Evolutionary conservation across 2,113 vertebrate species (phyloP).

Genomic region (Zosterops hypoxanthus): DNA sequence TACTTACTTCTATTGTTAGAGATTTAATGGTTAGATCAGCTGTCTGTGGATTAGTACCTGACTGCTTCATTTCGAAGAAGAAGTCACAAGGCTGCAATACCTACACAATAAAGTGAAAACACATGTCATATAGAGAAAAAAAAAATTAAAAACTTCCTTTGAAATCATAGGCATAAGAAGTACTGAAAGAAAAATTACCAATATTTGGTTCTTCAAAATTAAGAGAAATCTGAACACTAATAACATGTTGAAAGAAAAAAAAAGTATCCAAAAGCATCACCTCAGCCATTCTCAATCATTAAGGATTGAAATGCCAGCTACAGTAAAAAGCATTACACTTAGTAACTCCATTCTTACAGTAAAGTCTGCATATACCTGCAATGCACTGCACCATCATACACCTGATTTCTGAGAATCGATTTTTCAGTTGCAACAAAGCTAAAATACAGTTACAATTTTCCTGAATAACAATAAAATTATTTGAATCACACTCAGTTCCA

Average conservation of each 20-base stretch:
- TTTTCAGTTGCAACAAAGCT: neutral
- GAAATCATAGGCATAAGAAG: neutral
- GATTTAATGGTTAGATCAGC: conserved; percentile 86
- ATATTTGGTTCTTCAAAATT: neutral
- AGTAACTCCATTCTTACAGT: neutral
- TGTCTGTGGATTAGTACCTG: conserved; percentile 76
- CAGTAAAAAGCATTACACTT: neutral
- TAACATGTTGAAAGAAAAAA: neutral
- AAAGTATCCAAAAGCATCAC: neutral
- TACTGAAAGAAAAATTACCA: neutral
- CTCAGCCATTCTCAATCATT: neutral
- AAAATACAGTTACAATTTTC: neutral
- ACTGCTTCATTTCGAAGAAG: conserved; percentile 82
- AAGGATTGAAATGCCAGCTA: neutral
- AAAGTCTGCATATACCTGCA: neutral
- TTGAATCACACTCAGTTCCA: neutral
- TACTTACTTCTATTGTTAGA: conserved; percentile 87
- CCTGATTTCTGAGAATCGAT: neutral
- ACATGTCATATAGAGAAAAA: neutral
- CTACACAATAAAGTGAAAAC: conserved; percentile 42
- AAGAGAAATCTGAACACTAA: neutral
- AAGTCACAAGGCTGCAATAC: conserved; percentile 93
- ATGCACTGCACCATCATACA: neutral
- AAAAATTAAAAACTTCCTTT: neutral
- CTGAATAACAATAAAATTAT: neutral